These are phyloP conservation scores for Papilio polyxenes DNA, from an alignment of 1,140 invertebrate species.

Conservation along the genomic window DNA sequence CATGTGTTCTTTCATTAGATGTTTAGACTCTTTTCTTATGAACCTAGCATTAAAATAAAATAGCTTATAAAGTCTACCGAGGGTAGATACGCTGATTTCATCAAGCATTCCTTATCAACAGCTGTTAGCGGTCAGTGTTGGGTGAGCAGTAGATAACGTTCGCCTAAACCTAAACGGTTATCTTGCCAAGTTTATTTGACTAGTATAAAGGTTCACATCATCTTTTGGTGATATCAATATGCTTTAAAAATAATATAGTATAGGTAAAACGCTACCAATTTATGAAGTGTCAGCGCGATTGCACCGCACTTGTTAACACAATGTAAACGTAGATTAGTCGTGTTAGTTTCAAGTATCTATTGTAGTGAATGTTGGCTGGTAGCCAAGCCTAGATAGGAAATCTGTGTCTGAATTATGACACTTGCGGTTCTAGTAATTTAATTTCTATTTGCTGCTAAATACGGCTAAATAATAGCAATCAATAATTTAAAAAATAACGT, in stretches of 20 bases:
- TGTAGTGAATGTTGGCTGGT: not conserved
- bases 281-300: not conserved
- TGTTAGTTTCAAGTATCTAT: not conserved
- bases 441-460: constrained; percentile 25
- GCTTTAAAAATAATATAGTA: not conserved
- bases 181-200: no score
- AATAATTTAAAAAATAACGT: not conserved
- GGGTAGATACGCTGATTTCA: no score
- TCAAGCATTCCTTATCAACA: no score
- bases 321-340: constrained; percentile 14
- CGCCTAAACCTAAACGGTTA: no score
- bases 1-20: no score
- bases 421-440: constrained; percentile 18
- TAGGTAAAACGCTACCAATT: not conserved
- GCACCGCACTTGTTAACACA: not conserved
- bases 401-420: constrained; percentile 7
- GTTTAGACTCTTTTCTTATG: no score
- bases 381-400: constrained; percentile 3
- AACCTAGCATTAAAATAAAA: no score
- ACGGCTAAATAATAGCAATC: not conserved
- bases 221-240: not conserved
- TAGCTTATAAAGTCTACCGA: no score
- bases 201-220: not conserved
- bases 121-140: no score
- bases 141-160: no score